A percentile compares a stretch with the other conserved stretches of the same genome.
These are phyloP conservation scores for Brachypalpus laphriformis DNA, from an alignment of 2,888 invertebrate species.

Conservation along the genomic window DNA sequence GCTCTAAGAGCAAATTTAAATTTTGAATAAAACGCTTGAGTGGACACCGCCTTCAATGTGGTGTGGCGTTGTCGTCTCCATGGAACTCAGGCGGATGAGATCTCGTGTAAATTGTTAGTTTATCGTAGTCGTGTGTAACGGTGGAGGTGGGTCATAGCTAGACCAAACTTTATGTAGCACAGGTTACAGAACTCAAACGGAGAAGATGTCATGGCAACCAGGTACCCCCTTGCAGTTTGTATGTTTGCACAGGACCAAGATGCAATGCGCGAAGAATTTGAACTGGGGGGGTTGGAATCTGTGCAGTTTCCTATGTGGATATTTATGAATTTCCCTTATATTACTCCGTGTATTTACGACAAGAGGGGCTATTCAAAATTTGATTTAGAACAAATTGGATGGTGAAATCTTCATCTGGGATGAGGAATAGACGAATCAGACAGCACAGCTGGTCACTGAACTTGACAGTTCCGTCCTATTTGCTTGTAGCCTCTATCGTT, in stretches of 20 bases:
- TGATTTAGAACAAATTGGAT: conserved; percentile 62
- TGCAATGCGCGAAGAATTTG: not conserved
- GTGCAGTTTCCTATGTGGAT: conserved; percentile 53
- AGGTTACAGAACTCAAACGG: conserved; percentile 37
- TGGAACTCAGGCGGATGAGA: conserved; percentile 25
- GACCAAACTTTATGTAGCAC: conserved; percentile 2
- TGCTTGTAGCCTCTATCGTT: conserved; percentile 7
- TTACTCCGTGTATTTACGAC: conserved; percentile 39
- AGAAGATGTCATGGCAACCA: conserved; percentile 10
- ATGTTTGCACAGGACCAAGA: conserved; percentile 16
- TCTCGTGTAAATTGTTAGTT: conserved; percentile 42
- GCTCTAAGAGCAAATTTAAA: conserved; percentile 67
- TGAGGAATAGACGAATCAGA: not conserved
- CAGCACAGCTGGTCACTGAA: conserved; percentile 45
- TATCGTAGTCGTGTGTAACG: conserved; percentile 6
- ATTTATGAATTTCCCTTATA: conserved; percentile 67
- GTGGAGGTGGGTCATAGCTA: not conserved
- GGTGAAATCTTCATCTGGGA: not conserved
- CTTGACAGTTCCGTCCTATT: conserved; percentile 21
- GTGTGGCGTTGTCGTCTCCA: conserved; percentile 3
- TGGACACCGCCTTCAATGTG: conserved; percentile 57
- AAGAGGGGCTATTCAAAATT: conserved; percentile 26
- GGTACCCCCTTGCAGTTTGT: conserved; percentile 3
- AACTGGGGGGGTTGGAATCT: not conserved
- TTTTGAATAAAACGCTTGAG: conserved; percentile 70